Percentiles rank a stretch among this genome's conserved stretches.
These are phyloP conservation scores for Osmoderma eremita DNA, from an alignment of 2,888 invertebrate species.

Conservation along the genomic window DNA sequence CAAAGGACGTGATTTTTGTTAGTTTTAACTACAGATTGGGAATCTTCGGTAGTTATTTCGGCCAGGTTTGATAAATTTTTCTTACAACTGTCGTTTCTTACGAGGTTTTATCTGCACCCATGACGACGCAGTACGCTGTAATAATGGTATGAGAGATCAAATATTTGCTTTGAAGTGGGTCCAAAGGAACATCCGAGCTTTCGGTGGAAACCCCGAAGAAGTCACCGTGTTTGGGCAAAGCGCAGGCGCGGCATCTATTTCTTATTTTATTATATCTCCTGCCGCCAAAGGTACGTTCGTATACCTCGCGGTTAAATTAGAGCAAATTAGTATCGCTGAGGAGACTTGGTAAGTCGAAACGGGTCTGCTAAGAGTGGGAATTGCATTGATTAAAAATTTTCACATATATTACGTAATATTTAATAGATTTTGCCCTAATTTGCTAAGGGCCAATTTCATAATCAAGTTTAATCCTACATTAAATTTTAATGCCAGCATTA, in stretches of 20 bases:
- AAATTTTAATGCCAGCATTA: no score
- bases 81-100: neutral
- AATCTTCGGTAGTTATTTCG: slow-evolving; percentile 51
- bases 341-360: no score
- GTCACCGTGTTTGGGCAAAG: slow-evolving; percentile 39
- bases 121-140: slow-evolving; percentile 31
- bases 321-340: no score
- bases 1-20: slow-evolving; percentile 54
- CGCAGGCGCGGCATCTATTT: slow-evolving; percentile 36
- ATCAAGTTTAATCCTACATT: no score
- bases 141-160: slow-evolving; percentile 38
- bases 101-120: slow-evolving; percentile 9
- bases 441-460: no score
- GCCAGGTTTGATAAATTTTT: slow-evolving; percentile 7
- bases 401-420: no score
- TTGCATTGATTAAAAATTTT: no score
- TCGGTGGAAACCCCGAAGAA: slow-evolving; percentile 40
- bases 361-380: no score
- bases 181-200: slow-evolving; percentile 33
- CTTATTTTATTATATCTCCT: slow-evolving; percentile 18
- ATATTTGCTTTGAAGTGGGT: slow-evolving; percentile 39
- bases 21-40: slow-evolving; percentile 56
- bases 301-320: no score
- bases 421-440: no score
- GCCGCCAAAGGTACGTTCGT: slow-evolving; percentile 31